Base-by-base conservation (phyloP, 23 tunicate genomes). In the Corella eumyota region DNA sequence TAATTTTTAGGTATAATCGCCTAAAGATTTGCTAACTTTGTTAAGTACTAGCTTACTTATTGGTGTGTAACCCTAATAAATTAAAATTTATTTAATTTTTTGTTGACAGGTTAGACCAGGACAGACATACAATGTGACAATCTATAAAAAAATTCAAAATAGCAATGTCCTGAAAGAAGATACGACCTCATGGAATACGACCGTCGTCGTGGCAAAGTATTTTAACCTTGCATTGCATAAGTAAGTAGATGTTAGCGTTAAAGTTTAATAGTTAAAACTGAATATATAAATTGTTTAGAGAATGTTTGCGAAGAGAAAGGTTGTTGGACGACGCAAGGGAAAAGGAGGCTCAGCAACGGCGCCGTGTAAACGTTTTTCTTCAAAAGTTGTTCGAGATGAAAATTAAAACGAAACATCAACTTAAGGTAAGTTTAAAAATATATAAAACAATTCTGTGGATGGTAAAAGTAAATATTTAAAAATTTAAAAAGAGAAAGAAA, bases 181-280 rank as follows among this genome's bases (percentile, higher is more conserved):
- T 19, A 50, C 15, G 24, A 53, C 37, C 46, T 17, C 66, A n/a
- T 60, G 50, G 40, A 80, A 79, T 37, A 88, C 96, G 7, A 78
- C 96, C 2, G 68, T 88, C 20, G 88, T 78, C 56, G 88, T 88
- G 17, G 72, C 70, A 3, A 78, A 78, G 46, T 64, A 79, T 67
- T 88, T 88, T 52, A 73, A 88, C 27, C 51, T 88, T 25, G 46
- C 74, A 9, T 67, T 70, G 7, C 52, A 69, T 45, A 55, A 58
- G 94, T 82, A 66, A 19, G 70, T n/a, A 51, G 15, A 40, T 23
- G 22, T 24, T 23, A 67, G n/a, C n/a, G 60, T 54, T 54, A 17
- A n/a, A n/a, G n/a, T n/a, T n/a, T n/a, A n/a, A n/a, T n/a, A n/a
- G n/a, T n/a, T n/a, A n/a, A n/a, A n/a, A n/a, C n/a, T n/a, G n/a